Conservation (phyloP, 2,113 vertebrate genomes). For the Cariama cristata region DNA sequence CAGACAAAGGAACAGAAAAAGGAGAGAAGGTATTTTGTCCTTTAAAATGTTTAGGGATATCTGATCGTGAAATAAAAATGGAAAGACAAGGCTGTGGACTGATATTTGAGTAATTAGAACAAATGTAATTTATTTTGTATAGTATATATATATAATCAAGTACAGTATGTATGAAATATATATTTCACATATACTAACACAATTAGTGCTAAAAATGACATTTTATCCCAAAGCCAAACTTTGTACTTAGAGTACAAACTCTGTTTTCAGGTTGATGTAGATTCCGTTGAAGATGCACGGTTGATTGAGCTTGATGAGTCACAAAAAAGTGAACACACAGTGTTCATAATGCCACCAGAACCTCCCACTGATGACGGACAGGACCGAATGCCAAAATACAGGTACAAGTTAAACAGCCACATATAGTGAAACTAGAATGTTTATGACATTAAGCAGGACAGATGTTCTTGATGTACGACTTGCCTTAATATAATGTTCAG, state of each 20-base stretch:
- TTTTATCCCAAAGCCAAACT: not conserved
- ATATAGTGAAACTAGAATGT: not conserved
- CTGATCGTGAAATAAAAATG: not conserved
- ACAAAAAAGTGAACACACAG: constrained; percentile 96
- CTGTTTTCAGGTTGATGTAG: constrained; percentile 86
- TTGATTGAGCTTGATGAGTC: constrained; percentile 96
- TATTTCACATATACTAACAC: not conserved
- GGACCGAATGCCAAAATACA: constrained; percentile 82
- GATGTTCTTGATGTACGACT: not conserved
- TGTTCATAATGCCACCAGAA: constrained; percentile 94
- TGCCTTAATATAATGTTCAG: not conserved
- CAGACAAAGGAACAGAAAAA: constrained; percentile 94
- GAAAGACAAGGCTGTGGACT: not conserved
- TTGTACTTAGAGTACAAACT: not conserved
- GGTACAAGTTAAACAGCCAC: constrained; percentile 67
- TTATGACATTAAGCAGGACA: not conserved
- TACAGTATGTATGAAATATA: not conserved
- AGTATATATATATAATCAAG: not conserved
- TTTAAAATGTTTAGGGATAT: not conserved
- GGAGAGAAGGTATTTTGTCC: constrained; percentile 88
- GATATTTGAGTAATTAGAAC: not conserved
- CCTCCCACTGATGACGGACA: constrained; percentile 79
- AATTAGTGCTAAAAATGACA: not conserved
- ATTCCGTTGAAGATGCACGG: constrained; percentile 86
- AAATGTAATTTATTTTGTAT: not conserved